These are phyloP conservation scores for Darevskia nairensis DNA, from an alignment of 2,797 vertebrate species.

Conservation along the genomic window DNA sequence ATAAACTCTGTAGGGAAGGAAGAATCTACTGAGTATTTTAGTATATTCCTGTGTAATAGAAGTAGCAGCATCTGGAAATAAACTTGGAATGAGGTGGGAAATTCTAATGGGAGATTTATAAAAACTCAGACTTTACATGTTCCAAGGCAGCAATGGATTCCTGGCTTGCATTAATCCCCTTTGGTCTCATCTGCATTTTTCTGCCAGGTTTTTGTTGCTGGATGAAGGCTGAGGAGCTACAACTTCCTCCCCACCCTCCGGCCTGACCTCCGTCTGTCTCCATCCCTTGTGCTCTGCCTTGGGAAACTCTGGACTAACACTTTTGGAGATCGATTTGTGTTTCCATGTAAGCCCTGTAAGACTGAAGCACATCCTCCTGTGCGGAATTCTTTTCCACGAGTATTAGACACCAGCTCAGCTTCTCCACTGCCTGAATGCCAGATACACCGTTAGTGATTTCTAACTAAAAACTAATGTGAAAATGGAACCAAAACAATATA, in stretches of 20 bases:
- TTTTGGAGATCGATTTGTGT: not conserved
- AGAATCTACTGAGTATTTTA: not conserved
- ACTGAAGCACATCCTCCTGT: not conserved
- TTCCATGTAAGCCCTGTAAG: not conserved
- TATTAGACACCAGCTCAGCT: constrained; percentile 31
- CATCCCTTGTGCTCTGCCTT: not conserved
- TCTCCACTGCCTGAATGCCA: constrained; percentile 35
- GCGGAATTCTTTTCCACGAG: constrained; percentile 7
- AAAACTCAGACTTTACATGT: not conserved
- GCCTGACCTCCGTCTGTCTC: not conserved
- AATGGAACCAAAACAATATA: constrained; percentile 66
- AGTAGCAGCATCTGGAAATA: constrained; percentile 11
- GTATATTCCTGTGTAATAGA: constrained; percentile 1
- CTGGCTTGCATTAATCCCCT: not conserved
- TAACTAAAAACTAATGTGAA: constrained; percentile 75
- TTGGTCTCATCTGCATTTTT: not conserved
- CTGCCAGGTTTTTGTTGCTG: not conserved
- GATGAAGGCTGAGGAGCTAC: not conserved
- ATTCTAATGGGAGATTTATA: not conserved
- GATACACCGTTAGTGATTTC: constrained; percentile 61
- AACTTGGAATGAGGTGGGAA: not conserved
- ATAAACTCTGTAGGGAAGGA: not conserved
- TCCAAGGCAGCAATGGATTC: not conserved
- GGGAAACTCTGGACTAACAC: not conserved
- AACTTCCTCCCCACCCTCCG: not conserved